Evolutionary conservation across 2,888 invertebrate species (phyloP).

Genomic region (Agriopis marginaria): DNA sequence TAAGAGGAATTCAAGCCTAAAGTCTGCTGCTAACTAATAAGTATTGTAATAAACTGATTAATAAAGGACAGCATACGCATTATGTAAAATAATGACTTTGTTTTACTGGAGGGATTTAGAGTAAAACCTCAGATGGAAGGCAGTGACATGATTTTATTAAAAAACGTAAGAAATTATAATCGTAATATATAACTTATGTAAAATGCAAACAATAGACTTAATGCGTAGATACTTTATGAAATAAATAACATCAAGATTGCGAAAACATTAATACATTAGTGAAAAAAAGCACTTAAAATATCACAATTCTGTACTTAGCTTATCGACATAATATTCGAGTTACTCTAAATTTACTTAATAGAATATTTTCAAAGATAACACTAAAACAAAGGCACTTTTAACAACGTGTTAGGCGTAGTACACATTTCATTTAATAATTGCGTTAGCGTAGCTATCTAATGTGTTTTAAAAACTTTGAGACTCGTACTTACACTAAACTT

Average conservation of each 20-base stretch:
- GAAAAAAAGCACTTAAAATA: slow-evolving; percentile 65
- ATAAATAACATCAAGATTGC: slow-evolving; percentile 56
- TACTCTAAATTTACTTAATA: slow-evolving; percentile 18
- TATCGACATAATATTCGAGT: slow-evolving; percentile 25
- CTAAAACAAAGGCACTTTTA: slow-evolving; percentile 34
- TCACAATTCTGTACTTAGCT: slow-evolving; percentile 71
- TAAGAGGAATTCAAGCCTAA: not conserved
- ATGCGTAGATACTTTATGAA: slow-evolving; percentile 46
- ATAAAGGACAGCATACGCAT: slow-evolving; percentile 7
- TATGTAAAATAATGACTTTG: slow-evolving; percentile 6
- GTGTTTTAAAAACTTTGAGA: slow-evolving; percentile 31
- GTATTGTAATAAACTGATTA: not conserved
- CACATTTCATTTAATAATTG: slow-evolving; percentile 11
- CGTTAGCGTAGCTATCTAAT: slow-evolving; percentile 23
- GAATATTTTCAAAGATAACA: slow-evolving; percentile 7
- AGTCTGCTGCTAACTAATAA: slow-evolving; percentile 3
- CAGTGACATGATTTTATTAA: slow-evolving; percentile 48
- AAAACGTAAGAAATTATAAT: slow-evolving; percentile 48
- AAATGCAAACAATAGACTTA: slow-evolving; percentile 56
- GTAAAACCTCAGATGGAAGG: slow-evolving; percentile 14
- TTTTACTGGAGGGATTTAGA: slow-evolving; percentile 2
- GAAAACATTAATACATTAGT: slow-evolving; percentile 53
- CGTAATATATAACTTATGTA: slow-evolving; percentile 51
- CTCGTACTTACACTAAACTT: slow-evolving; percentile 10
- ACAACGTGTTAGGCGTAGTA: slow-evolving; percentile 22